Evolutionary conservation across 2,797 vertebrate genomes (phyloP).

Genomic region (Erithacus rubecula): DNA sequence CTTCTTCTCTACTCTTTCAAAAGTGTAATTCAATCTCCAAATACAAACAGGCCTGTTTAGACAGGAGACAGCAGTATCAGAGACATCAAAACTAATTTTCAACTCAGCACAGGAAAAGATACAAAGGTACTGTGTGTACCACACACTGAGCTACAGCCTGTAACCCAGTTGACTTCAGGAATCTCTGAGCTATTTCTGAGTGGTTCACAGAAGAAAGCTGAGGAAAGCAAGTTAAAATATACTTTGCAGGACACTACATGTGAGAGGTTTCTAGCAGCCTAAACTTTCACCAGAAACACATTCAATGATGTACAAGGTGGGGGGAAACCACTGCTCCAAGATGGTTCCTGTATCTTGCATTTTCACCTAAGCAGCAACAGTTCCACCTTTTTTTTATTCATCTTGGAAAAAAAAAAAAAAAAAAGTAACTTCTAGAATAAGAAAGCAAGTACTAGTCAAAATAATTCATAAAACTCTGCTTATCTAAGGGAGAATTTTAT

Average conservation of each 20-base stretch:
- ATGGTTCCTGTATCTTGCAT: neutral
- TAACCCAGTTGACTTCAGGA: neutral
- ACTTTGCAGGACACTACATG: neutral
- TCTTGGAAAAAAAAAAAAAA: neutral
- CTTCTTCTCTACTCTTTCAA: neutral
- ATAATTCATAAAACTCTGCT: neutral
- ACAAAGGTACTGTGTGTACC: neutral
- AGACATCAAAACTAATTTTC: constrained; percentile 13
- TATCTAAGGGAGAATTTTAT: neutral
- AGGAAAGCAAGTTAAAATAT: neutral
- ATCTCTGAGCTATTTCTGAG: neutral
- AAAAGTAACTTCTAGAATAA: neutral
- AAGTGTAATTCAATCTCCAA: neutral
- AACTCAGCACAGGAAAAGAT: neutral
- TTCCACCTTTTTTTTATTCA: neutral
- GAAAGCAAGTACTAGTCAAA: neutral
- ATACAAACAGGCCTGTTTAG: neutral
- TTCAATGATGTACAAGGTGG: neutral
- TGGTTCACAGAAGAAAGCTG: neutral
- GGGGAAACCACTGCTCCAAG: neutral
- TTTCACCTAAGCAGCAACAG: neutral
- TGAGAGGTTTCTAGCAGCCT: neutral
- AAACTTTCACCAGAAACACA: neutral
- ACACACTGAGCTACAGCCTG: neutral
- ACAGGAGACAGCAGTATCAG: neutral